Conservation (phyloP, 2,797 vertebrate genomes). For the Anguilla anguilla region DNA sequence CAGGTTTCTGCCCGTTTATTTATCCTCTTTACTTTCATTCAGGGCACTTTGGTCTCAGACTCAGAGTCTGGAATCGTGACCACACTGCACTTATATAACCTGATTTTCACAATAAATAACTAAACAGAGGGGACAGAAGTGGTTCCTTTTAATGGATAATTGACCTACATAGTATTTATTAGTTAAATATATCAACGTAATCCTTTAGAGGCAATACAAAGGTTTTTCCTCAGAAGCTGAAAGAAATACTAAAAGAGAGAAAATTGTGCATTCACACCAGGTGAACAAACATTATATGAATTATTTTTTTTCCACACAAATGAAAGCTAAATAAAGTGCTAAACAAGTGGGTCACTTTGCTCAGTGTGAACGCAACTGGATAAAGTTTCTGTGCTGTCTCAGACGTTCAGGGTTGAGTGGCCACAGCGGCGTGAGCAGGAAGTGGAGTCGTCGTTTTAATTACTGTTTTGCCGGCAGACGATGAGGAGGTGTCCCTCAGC, state of each 20-base stretch:
- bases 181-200: background rate
- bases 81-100: background rate
- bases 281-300: too few relatives aligned
- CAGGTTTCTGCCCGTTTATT: conserved; percentile 74
- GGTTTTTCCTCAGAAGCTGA: background rate
- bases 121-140: background rate
- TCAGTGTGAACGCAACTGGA: background rate
- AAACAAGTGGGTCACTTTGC: too few relatives aligned
- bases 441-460: conserved; percentile 21
- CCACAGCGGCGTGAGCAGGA: background rate
- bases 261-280: background rate
- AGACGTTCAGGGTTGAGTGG: background rate
- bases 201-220: background rate
- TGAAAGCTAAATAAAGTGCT: background rate
- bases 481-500: conserved; percentile 88
- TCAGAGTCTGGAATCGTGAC: background rate
- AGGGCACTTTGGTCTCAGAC: background rate
- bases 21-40: background rate
- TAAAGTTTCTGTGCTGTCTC: background rate
- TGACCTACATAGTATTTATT: background rate
- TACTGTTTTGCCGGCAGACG: conserved; percentile 74
- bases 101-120: conserved; percentile 11
- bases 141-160: background rate
- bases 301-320: background rate
- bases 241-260: background rate